Percentiles rank a stretch among this genome's conserved stretches.
Evolutionary conservation across 2,888 invertebrate species (phyloP).

Genomic region (Megastigmus dorsalis): DNA sequence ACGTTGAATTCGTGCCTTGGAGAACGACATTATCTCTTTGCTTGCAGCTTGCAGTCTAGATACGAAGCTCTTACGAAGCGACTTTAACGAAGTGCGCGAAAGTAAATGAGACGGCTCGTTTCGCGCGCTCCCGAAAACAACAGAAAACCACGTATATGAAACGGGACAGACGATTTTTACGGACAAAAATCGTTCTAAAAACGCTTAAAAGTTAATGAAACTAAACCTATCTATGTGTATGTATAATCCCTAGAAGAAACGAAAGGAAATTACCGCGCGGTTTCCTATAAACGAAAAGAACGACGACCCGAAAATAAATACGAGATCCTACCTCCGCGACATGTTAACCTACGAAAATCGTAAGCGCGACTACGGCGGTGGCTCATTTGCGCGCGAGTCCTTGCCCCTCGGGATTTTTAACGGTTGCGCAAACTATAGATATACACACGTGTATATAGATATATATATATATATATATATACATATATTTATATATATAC

Average conservation of each 20-base stretch:
- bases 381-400: neutral
- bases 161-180: too few relatives aligned
- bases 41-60: neutral
- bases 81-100: too few relatives aligned
- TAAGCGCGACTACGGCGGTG: conserved; percentile 20
- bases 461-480: too few relatives aligned
- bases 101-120: neutral
- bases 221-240: too few relatives aligned
- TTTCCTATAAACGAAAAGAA: too few relatives aligned
- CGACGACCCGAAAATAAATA: too few relatives aligned
- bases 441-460: neutral
- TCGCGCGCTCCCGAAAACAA: neutral
- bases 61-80: neutral
- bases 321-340: conserved; percentile 1
- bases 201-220: too few relatives aligned
- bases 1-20: conserved; percentile 77
- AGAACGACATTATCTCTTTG: conserved; percentile 76
- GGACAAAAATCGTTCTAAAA: too few relatives aligned
- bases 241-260: too few relatives aligned
- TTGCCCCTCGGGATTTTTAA: conserved; percentile 29
- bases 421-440: conserved; percentile 37
- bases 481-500: too few relatives aligned
- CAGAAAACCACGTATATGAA: too few relatives aligned
- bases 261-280: too few relatives aligned
- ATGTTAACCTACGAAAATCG: conserved; percentile 32